Base-by-base conservation (phyloP, 2,888 invertebrate genomes). In the Apodemia zela region DNA sequence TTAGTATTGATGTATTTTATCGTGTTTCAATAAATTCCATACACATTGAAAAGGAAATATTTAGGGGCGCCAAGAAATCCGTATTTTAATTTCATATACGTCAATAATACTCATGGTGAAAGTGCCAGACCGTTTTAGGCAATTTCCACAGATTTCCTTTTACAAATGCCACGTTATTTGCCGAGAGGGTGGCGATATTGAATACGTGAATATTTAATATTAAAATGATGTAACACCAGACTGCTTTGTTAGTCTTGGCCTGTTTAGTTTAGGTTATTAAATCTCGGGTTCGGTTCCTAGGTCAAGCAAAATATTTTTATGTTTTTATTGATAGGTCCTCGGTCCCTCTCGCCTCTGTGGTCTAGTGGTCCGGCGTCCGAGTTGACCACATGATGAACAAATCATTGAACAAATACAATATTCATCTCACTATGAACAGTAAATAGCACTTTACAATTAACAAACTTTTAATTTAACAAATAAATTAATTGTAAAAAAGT, bases 91-190 rank as follows among this genome's bases (percentile, higher is more conserved):
- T 51, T 51, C 51, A 51, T 51, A 21, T 51, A 11, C 51, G 51
- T 17, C 51, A 51, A 51, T 51, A 21, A 18, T 45, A 45, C n/a
- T 45, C 17, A 51, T 21, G 51, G 13, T 18, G 21, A 51, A 13
- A n/a, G 33, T n/a, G 21, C 13, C 17, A 49, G 51, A 51, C 21
- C 51, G 4, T 51, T 51, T 51, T 17, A 51, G 51, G 51, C 51
- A 17, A 21, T 51, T 51, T 51, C 51, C 21, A 51, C 18, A 51
- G 51, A 51, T 51, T 51, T 51, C 51, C 51, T 51, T 51, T 51
- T 51, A 51, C 51, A 51, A 51, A 51, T 51, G 51, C n/a, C 51
- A 51, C 51, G 51, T 21, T 51, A 51, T 51, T 51, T 51, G 51
- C 18, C 11, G 13, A 51, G 21, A 51, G 51, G 51, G 51, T 8